A percentile compares a stretch with the other conserved stretches of the same genome.
phyloP scores from a whole-genome alignment of 2,113 vertebrate genomes.

The Aegithalos caudatus region DNA sequence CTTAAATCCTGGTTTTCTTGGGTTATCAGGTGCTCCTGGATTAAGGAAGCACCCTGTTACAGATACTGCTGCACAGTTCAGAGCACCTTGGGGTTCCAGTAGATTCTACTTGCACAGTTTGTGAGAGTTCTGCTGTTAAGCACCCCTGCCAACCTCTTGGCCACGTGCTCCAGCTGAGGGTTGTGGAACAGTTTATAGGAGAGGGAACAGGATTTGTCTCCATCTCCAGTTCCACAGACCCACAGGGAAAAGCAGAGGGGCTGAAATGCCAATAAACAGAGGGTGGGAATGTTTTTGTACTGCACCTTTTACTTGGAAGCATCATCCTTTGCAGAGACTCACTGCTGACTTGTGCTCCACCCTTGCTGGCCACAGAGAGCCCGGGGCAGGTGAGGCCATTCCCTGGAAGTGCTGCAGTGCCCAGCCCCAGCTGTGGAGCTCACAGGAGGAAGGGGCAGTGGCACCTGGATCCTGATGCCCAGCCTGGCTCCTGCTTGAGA shows the following conservation, averaged over 20 bases:
- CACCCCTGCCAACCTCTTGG: not conserved
- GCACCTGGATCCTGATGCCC: not conserved
- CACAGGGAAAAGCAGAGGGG: fast-evolving
- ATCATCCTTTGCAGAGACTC: not conserved
- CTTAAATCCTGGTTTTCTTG: not conserved
- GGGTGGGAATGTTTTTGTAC: not conserved
- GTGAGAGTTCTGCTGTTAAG: not conserved
- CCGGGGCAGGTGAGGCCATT: not conserved
- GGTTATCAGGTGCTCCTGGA: not conserved
- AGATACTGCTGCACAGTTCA: not conserved
- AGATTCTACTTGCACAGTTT: not conserved
- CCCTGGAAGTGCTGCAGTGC: too few relatives aligned
- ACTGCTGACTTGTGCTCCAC: not conserved
- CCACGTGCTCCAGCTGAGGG: fast-evolving
- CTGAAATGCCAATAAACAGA: not conserved
- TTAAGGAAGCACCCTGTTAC: not conserved
- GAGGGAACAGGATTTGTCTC: not conserved
- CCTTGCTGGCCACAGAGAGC: not conserved
- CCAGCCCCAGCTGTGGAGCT: not conserved
- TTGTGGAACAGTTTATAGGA: not conserved
- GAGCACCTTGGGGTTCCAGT: not conserved
- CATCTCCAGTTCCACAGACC: not conserved
- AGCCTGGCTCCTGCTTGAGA: not conserved
- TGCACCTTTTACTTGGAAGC: not conserved
- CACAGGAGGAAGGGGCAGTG: not conserved